A percentile compares a stretch with the other conserved stretches of the same genome.
These are phyloP conservation scores for Diacarnus erythraeanus DNA, from an alignment of 37 sponge, comb jelly and placozoan species.

Conservation along the genomic window DNA sequence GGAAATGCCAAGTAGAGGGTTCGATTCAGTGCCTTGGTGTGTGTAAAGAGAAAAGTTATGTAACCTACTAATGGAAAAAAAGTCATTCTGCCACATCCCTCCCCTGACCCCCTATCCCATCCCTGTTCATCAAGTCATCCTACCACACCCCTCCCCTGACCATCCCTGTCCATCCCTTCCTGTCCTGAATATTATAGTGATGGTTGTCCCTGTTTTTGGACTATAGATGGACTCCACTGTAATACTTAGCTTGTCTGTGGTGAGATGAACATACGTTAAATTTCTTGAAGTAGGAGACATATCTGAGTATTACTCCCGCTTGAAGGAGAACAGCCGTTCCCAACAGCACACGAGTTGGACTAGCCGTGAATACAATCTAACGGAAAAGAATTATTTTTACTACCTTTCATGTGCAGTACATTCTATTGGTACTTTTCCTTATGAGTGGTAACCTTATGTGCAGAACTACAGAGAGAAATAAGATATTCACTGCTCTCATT, in stretches of 20 bases:
- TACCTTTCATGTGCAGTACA: not conserved
- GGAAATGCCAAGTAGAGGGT: constrained; percentile 50
- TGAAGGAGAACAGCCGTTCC: constrained; percentile 47
- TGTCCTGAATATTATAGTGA: no score
- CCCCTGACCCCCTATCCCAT: no score
- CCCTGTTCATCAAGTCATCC: no score
- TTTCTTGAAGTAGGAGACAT: constrained; percentile 55
- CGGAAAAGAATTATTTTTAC: not conserved
- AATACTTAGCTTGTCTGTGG: no score
- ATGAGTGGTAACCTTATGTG: not conserved
- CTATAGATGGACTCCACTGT: no score
- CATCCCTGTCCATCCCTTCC: no score
- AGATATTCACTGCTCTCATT: not conserved
- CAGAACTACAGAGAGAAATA: constrained; percentile 8
- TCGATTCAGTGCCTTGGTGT: constrained; percentile 57
- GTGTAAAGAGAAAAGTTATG: no score
- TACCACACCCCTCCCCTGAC: no score
- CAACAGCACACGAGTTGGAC: constrained; percentile 24
- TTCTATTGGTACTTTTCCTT: no score
- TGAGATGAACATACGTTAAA: constrained; percentile 53
- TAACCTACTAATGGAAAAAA: not conserved
- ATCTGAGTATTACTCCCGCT: constrained; percentile 37
- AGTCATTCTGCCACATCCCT: not conserved
- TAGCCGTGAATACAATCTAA: not conserved
- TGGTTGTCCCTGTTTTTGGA: no score